Conservation (phyloP, 2,888 invertebrate species). For the Maniola hyperantus region DNA sequence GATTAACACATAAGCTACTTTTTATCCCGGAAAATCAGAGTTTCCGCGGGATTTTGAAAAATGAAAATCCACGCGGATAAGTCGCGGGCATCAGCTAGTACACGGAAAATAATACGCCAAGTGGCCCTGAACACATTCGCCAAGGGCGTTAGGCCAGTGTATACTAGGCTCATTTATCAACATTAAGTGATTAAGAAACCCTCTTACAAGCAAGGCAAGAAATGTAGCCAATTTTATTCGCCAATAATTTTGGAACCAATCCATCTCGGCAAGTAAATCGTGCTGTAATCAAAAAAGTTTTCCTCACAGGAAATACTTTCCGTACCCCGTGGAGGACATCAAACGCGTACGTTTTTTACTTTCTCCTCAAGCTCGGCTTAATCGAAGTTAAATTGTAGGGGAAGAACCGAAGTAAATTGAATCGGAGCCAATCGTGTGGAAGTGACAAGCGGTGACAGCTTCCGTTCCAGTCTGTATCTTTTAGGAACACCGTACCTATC, state of each 20-base stretch:
- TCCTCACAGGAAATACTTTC: conserved; percentile 28
- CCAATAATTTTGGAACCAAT: conserved; percentile 16
- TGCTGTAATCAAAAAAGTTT: conserved; percentile 45
- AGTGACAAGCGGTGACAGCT: conserved; percentile 36
- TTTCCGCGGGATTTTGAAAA: too few species aligned
- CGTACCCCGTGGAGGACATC: conserved; percentile 27
- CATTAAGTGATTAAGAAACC: conserved; percentile 1
- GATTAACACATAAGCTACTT: too few species aligned
- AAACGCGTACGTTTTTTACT: conserved; percentile 28
- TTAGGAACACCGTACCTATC: conserved; percentile 2
- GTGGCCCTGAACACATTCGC: too few species aligned
- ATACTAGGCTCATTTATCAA: too few species aligned
- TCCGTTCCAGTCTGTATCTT: neutral
- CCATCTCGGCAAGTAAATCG: conserved; percentile 34
- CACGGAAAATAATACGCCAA: too few species aligned
- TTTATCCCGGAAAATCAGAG: too few species aligned
- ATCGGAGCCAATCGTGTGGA: conserved; percentile 39
- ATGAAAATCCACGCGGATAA: too few species aligned
- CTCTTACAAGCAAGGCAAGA: neutral
- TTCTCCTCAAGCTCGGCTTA: conserved; percentile 42
- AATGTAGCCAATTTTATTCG: conserved; percentile 11
- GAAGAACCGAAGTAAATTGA: conserved; percentile 42
- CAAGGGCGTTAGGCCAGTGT: too few species aligned
- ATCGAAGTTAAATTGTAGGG: conserved; percentile 47
- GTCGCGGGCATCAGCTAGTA: too few species aligned